Conservation (phyloP, 1,140 invertebrate genomes). For the Drosophila gunungcola region DNA sequence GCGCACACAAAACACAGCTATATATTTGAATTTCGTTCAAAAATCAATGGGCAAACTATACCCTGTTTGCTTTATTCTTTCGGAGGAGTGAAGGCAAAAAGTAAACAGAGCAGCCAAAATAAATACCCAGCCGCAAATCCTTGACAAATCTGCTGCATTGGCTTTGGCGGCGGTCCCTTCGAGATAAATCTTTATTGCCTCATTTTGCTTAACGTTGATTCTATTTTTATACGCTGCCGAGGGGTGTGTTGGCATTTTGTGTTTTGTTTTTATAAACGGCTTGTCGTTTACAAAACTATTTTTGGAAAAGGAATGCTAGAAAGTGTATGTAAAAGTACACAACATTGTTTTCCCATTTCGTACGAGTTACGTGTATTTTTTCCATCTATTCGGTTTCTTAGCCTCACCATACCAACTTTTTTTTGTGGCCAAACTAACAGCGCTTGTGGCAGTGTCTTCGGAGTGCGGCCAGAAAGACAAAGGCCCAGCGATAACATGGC, state of each 20-base stretch:
- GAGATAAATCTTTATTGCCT: conserved; percentile 81
- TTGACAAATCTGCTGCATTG: conserved; percentile 81
- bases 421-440: conserved; percentile 53
- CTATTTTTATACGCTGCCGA: conserved; percentile 48
- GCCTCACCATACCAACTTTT: conserved; percentile 6
- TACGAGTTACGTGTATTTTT: conserved; percentile 22
- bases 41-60: conserved; percentile 56
- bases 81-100: conserved; percentile 13
- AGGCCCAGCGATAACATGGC: conserved; percentile 59
- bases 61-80: conserved; percentile 38
- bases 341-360: conserved; percentile 1
- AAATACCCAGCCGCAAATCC: conserved; percentile 77
- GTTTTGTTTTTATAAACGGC: no score
- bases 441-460: conserved; percentile 20
- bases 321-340: conserved; percentile 9
- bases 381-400: conserved; percentile 15
- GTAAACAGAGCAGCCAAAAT: conserved; percentile 55
- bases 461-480: conserved; percentile 66
- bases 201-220: conserved; percentile 78
- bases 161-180: conserved; percentile 51
- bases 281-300: not conserved
- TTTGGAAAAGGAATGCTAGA: not conserved
- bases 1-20: conserved; percentile 7
- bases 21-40: conserved; percentile 37
- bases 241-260: conserved; percentile 3